Conservation (phyloP, 2,888 invertebrate genomes). For the Acrobasis suavella region DNA sequence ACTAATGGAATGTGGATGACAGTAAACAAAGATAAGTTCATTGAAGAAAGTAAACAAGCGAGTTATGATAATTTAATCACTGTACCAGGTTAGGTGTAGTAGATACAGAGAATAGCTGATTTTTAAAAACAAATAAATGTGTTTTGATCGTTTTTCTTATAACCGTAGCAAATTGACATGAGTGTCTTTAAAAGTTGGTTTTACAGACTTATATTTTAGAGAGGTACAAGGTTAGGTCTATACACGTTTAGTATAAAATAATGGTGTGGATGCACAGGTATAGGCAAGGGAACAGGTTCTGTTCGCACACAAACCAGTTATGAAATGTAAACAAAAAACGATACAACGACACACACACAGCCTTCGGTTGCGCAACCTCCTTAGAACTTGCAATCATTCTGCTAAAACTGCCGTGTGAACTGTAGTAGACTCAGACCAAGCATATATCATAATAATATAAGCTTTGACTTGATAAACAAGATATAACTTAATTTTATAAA, state of each 20-base stretch:
- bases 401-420: background rate
- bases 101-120: background rate
- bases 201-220: background rate
- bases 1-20: constrained; percentile 9
- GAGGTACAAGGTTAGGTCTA: constrained; percentile 21
- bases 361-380: constrained; percentile 30
- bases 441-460: background rate
- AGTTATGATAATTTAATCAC: constrained; percentile 11
- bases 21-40: constrained; percentile 16
- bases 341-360: constrained; percentile 30
- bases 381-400: constrained; percentile 21
- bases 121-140: too few species aligned
- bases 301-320: constrained; percentile 58
- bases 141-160: too few species aligned
- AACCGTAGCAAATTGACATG: too few species aligned
- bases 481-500: too few species aligned
- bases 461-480: too few species aligned
- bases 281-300: constrained; percentile 52
- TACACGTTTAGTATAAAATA: constrained; percentile 24
- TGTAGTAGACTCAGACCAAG: background rate
- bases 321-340: constrained; percentile 66
- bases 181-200: too few species aligned
- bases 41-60: constrained; percentile 9
- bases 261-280: constrained; percentile 26
- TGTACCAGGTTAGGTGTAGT: background rate